Evolutionary conservation across 2,888 invertebrate genomes (phyloP), one percentile per base, ranked within the genome.

Genomic region (Pandemis heparana): DNA sequence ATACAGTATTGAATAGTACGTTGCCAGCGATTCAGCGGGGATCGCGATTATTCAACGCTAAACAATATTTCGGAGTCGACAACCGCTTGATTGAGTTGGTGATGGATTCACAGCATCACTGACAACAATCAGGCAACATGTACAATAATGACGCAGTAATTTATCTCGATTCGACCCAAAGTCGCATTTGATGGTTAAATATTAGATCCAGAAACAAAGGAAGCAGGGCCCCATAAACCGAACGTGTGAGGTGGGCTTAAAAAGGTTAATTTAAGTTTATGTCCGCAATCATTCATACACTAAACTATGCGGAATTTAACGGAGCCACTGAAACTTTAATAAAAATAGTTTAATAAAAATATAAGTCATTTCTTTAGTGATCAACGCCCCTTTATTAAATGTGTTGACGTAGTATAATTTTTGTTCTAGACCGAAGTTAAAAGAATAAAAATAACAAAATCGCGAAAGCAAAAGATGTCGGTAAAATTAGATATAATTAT

Each of bases 61-160:
- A 64, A 74, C 70, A 61, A 70, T 51, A 69, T 66, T 77, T 71
- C 53, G 48, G 63, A 74, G 65, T 67, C 66, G 51, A 53, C 64
- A 70, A 60, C 69, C 38, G 39, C 41, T 53, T 63, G 61, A 43
- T 61, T 74, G 70, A 70, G 69, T 63, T 23, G 71, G 73, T 67
- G 74, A 75, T 72, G 71, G 56, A 61, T 65, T 71, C 73, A 10
- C 39, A 51, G 41, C 53, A 48, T 18, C 38, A 61, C 63, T 70
- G 69, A 41, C 59, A 70, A 62, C 48, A 70, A 46, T 67, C 43
- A 59, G 64, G 9, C 53, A 53, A 69, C 64, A 74, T 43, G 14
- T 39, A 38, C 7, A 53, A 16, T 53, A 53, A 48, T 48, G 18
- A 53, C 5, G 51, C 32, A 64, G 32, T 56, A 12, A 12, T 56